Conservation (phyloP, 2,888 invertebrate genomes). For the Drosophila quasianomalipes region DNA sequence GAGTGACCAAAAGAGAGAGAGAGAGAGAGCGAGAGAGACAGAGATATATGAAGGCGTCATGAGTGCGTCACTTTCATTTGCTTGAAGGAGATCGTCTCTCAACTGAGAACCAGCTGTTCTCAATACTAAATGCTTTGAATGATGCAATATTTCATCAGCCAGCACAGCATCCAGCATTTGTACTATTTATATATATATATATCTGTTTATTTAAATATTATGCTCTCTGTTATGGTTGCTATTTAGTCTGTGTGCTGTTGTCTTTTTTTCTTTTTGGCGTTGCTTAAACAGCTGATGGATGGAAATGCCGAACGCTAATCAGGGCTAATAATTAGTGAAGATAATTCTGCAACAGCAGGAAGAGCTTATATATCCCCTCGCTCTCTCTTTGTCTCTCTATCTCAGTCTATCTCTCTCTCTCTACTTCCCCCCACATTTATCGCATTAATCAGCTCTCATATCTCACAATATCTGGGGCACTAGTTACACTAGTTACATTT, state of each 20-base stretch:
- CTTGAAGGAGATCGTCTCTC: conserved; percentile 15
- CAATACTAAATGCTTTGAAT: conserved; percentile 41
- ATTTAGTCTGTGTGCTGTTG: background rate
- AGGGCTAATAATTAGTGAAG: background rate
- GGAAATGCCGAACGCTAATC: background rate
- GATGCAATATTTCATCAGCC: conserved; percentile 82
- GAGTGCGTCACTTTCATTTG: conserved; percentile 66
- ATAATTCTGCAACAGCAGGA: background rate
- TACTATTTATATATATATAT: background rate
- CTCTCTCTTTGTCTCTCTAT: background rate
- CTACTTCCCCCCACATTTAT: background rate
- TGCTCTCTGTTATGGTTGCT: conserved; percentile 37
- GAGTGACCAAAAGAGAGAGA: background rate
- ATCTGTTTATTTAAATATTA: background rate
- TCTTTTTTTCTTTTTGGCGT: background rate
- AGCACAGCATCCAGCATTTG: conserved; percentile 9
- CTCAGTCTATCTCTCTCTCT: background rate
- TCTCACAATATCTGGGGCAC: conserved; percentile 33
- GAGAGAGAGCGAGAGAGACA: conserved; percentile 25
- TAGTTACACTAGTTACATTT: conserved; percentile 29
- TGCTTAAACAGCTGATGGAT: conserved; percentile 12
- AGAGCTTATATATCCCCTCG: background rate
- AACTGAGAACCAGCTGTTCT: conserved; percentile 24
- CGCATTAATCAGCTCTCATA: conserved; percentile 13
- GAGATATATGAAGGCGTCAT: conserved; percentile 30